These are phyloP conservation scores for Adelphocoris suturalis DNA, from an alignment of 2,888 invertebrate species.

Conservation along the genomic window DNA sequence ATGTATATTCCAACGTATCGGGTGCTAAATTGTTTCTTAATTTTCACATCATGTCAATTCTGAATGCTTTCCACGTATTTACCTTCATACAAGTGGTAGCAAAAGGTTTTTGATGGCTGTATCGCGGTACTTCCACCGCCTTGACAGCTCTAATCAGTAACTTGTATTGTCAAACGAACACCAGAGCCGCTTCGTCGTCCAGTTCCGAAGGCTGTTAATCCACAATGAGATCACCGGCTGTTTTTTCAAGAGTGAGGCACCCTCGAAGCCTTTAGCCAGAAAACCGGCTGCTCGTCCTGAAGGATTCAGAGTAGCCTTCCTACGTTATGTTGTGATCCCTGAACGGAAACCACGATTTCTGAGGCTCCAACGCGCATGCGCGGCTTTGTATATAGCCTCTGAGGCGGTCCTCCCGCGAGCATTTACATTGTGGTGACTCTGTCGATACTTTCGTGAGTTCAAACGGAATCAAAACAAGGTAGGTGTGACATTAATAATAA, in stretches of 20 bases:
- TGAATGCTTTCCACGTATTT: too few species aligned
- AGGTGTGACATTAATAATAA: background rate
- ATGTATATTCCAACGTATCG: too few species aligned
- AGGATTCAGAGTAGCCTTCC: slow-evolving; percentile 19
- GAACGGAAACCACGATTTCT: background rate
- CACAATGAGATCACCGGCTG: background rate
- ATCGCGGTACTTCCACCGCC: too few species aligned
- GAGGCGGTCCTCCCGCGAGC: background rate
- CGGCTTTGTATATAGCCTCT: background rate
- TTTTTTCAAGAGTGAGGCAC: background rate
- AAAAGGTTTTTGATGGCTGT: too few species aligned
- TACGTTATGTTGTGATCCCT: background rate
- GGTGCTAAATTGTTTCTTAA: too few species aligned
- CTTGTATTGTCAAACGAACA: too few species aligned
- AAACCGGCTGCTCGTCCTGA: slow-evolving; percentile 9
- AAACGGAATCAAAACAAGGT: slow-evolving; percentile 19
- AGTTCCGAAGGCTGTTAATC: background rate
- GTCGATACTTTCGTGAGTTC: background rate
- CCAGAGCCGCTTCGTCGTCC: too few species aligned
- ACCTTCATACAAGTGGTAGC: too few species aligned
- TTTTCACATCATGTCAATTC: too few species aligned
- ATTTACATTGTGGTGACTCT: background rate
- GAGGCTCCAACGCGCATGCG: background rate
- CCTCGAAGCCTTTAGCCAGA: background rate
- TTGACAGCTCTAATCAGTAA: too few species aligned